These are phyloP conservation scores for Eremophila alpestris DNA, from an alignment of 2,797 vertebrate species.

Conservation along the genomic window DNA sequence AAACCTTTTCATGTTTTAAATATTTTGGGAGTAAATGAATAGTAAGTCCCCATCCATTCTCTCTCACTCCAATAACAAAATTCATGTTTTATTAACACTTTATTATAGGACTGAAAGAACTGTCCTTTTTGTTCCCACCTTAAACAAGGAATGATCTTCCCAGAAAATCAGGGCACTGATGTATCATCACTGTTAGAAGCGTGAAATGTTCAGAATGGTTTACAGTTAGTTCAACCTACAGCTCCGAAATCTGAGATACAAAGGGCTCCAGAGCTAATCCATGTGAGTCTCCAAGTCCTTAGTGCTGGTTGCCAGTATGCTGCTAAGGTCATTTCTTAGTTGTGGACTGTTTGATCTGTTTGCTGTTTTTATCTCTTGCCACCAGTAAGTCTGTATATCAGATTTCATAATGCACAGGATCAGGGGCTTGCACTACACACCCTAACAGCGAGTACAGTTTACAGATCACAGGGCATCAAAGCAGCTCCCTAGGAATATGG, in stretches of 20 bases:
- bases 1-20: background rate
- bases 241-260: conserved; percentile 56
- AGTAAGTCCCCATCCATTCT: background rate
- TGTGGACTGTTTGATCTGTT: conserved; percentile 63
- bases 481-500: background rate
- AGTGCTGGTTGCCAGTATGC: conserved; percentile 19
- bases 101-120: background rate
- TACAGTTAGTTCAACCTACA: conserved; percentile 51
- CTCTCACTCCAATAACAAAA: background rate
- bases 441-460: background rate
- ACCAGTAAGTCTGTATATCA: conserved; percentile 42
- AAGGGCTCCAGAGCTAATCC: conserved; percentile 61
- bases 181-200: background rate
- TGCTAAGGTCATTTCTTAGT: conserved; percentile 63
- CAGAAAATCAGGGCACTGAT: background rate
- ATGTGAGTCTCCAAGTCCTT: conserved; percentile 40
- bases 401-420: conserved; percentile 60
- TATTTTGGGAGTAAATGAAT: background rate
- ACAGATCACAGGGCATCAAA: background rate
- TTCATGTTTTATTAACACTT: background rate
- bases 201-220: conserved; percentile 42
- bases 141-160: background rate
- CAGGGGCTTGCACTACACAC: background rate
- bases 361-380: conserved; percentile 63
- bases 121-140: background rate